These are phyloP conservation scores for Scaeva pyrastri DNA, from an alignment of 2,888 invertebrate genomes.

Conservation along the genomic window DNA sequence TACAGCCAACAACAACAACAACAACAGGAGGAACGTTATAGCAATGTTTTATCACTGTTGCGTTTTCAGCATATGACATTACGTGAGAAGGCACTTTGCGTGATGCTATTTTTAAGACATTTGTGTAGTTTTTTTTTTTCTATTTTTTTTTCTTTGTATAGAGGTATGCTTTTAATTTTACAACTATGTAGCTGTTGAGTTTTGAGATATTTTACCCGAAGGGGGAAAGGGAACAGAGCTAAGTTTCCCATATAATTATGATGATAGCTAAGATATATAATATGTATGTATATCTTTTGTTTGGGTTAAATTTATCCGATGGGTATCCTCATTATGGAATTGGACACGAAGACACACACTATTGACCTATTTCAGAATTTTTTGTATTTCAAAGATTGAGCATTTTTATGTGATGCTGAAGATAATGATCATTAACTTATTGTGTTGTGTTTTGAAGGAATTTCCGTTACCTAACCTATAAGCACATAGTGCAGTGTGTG, in stretches of 20 bases:
- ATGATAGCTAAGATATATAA: constrained; percentile 3
- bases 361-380: constrained; percentile 11
- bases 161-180: constrained; percentile 20
- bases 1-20: too few species aligned
- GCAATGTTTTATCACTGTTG: constrained; percentile 28
- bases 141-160: neutral
- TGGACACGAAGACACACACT: neutral
- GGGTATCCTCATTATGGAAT: constrained; percentile 9
- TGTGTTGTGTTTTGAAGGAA: neutral
- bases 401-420: neutral
- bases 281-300: neutral
- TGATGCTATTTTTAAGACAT: constrained; percentile 55
- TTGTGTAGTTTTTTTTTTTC: neutral
- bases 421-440: constrained; percentile 3
- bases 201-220: constrained; percentile 13
- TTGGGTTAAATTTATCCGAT: neutral
- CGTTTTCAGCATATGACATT: constrained; percentile 64
- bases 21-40: constrained; percentile 37
- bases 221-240: neutral
- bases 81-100: constrained; percentile 71
- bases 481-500: neutral
- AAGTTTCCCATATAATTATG: neutral
- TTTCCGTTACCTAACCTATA: neutral
- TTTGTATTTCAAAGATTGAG: neutral
- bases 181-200: constrained; percentile 23